These are phyloP conservation scores for Drosophila nigricruria DNA, from an alignment of 2,888 invertebrate genomes.

Conservation along the genomic window DNA sequence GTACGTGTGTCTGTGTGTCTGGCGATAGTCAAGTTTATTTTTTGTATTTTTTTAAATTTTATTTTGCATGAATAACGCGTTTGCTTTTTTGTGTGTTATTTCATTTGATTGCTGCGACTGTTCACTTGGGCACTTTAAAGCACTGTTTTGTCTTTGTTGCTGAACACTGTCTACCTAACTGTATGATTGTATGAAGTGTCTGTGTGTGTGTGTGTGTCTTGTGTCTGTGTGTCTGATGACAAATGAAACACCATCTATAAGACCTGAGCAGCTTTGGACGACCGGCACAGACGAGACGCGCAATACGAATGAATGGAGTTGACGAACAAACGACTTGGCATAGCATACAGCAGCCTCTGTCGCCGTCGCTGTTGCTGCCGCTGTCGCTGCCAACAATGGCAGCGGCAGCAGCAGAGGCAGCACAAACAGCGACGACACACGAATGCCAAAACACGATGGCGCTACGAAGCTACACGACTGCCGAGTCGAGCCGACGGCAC, in stretches of 20 bases:
- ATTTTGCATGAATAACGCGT: constrained; percentile 65
- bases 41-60: constrained; percentile 35
- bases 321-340: constrained; percentile 51
- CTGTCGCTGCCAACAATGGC: constrained; percentile 6
- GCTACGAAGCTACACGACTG: constrained; percentile 1
- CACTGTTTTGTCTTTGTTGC: constrained; percentile 63
- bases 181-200: constrained; percentile 26
- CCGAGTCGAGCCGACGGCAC: constrained; percentile 15
- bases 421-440: neutral
- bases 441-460: constrained; percentile 18
- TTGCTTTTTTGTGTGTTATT: constrained; percentile 37
- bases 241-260: constrained; percentile 10
- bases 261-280: constrained; percentile 43
- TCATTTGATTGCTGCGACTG: constrained; percentile 20
- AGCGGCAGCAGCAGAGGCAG: constrained; percentile 6
- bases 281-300: constrained; percentile 76
- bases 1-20: constrained; percentile 36
- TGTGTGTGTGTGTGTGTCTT: constrained; percentile 7
- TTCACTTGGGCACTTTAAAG: constrained; percentile 47
- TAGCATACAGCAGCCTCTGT: constrained; percentile 32
- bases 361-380: constrained; percentile 8
- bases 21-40: constrained; percentile 59
- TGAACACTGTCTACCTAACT: constrained; percentile 36
- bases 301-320: constrained; percentile 82
- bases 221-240: constrained; percentile 19